Evolutionary conservation across 2,797 vertebrate species (phyloP).

Genomic region (Falco columbarius): DNA sequence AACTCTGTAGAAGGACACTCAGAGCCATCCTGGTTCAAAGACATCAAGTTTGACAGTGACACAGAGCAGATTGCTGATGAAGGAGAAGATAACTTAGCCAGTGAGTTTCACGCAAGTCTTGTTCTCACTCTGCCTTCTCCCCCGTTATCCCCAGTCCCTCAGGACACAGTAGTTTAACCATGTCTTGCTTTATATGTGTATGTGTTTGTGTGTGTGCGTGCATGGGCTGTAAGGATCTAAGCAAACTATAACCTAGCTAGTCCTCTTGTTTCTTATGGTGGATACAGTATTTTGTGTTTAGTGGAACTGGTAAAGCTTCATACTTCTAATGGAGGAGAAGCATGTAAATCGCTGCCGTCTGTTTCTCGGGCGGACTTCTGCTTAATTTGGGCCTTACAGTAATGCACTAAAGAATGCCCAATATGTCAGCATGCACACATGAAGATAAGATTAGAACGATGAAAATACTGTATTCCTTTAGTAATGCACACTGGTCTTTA

Average conservation of each 20-base stretch:
- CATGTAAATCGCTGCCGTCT: conserved; percentile 39
- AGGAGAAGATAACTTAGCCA: conserved; percentile 87
- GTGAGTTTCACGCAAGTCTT: conserved; percentile 74
- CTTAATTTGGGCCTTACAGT: not conserved
- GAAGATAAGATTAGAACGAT: not conserved
- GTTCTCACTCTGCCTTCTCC: not conserved
- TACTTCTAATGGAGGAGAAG: conserved; percentile 42
- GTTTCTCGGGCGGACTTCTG: not conserved
- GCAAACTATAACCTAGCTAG: conserved; percentile 23
- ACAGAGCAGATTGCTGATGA: conserved; percentile 94
- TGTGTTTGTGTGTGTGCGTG: not conserved
- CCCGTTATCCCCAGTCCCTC: not conserved
- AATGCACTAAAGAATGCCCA: not conserved
- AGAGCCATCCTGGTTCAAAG: conserved; percentile 98
- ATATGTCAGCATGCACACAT: not conserved
- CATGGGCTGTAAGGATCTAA: conserved; percentile 15
- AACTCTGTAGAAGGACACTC: conserved; percentile 97
- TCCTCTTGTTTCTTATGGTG: not conserved
- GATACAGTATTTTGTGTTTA: conserved; percentile 69
- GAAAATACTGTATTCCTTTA: conserved; percentile 79
- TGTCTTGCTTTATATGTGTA: conserved; percentile 36
- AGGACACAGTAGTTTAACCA: not conserved
- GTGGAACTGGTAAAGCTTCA: conserved; percentile 11
- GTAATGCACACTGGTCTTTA: conserved; percentile 76
- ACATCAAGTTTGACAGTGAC: conserved; percentile 99